A percentile compares a stretch with the other conserved stretches of the same genome.
These are phyloP conservation scores for Syritta pipiens DNA, from an alignment of 2,888 invertebrate genomes.

Conservation along the genomic window DNA sequence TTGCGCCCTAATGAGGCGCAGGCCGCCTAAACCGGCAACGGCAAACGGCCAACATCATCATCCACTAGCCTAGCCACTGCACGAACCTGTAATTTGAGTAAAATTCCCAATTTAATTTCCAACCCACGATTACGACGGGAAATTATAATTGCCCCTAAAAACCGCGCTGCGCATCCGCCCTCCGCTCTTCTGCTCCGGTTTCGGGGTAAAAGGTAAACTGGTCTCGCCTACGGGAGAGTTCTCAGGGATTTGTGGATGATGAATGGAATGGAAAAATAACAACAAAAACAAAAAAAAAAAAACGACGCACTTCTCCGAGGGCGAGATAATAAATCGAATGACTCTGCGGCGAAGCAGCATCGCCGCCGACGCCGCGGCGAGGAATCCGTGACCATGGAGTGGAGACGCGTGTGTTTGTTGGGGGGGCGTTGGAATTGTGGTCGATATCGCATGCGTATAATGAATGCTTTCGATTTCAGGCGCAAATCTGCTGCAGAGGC, in stretches of 20 bases:
- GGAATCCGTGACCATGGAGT: background rate
- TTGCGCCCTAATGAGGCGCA: too few relatives aligned
- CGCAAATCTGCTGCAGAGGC: too few relatives aligned
- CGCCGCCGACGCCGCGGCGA: too few relatives aligned
- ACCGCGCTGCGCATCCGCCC: background rate
- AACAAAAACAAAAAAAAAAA: constrained; percentile 9
- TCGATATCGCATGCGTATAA: constrained; percentile 61
- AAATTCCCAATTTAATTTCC: constrained; percentile 66
- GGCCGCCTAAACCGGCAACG: too few relatives aligned
- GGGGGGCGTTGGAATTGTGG: constrained; percentile 39
- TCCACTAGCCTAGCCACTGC: constrained; percentile 22
- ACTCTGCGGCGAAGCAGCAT: constrained; percentile 26
- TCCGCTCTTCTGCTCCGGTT: background rate
- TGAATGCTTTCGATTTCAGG: constrained; percentile 16
- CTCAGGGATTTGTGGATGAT: constrained; percentile 59
- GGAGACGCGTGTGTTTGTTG: constrained; percentile 17
- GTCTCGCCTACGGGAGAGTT: constrained; percentile 51
- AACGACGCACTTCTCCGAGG: background rate
- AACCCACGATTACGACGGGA: constrained; percentile 55
- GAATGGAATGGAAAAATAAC: constrained; percentile 10
- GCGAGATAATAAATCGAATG: constrained; percentile 19
- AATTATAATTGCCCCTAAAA: constrained; percentile 56
- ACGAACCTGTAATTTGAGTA: constrained; percentile 65
- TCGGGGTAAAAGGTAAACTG: constrained; percentile 5
- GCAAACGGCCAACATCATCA: too few relatives aligned